phyloP scores from a whole-genome alignment of 2,113 vertebrate genomes.

The Piaya cayana region DNA sequence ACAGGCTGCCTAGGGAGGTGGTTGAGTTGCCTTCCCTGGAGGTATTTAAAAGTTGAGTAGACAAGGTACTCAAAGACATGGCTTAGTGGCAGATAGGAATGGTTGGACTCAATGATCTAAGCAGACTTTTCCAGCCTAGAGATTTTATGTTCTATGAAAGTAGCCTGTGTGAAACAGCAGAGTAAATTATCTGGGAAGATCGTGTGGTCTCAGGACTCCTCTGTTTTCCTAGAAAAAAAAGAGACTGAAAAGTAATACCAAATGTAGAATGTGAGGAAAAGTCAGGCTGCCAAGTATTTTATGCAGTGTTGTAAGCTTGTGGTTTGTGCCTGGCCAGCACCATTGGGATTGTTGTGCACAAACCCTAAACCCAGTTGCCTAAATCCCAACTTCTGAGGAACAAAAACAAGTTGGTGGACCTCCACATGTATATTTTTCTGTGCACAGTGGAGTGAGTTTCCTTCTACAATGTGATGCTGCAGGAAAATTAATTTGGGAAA shows the following conservation, averaged over 20 bases:
- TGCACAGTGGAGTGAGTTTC: not conserved
- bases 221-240: not conserved
- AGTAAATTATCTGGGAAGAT: not conserved
- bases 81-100: too few species aligned
- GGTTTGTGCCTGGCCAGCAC: not conserved
- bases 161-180: not conserved
- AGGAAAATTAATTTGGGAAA: not conserved
- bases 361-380: too few species aligned
- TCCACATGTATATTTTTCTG: not conserved
- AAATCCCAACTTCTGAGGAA: not conserved
- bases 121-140: too few species aligned
- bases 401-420: not conserved
- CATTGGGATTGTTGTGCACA: not conserved
- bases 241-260: too few species aligned
- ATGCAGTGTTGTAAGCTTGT: rapidly evolving
- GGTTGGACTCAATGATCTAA: too few species aligned
- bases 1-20: too few species aligned
- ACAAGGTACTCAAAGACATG: too few species aligned
- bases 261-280: not conserved
- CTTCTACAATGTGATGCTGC: not conserved
- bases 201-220: not conserved
- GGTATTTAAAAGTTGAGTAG: too few species aligned
- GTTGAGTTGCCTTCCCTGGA: too few species aligned
- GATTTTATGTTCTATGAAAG: too few species aligned
- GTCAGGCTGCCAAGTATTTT: not conserved